phyloP scores from a whole-genome alignment of 2,797 vertebrate species.

The Clamator glandarius region DNA sequence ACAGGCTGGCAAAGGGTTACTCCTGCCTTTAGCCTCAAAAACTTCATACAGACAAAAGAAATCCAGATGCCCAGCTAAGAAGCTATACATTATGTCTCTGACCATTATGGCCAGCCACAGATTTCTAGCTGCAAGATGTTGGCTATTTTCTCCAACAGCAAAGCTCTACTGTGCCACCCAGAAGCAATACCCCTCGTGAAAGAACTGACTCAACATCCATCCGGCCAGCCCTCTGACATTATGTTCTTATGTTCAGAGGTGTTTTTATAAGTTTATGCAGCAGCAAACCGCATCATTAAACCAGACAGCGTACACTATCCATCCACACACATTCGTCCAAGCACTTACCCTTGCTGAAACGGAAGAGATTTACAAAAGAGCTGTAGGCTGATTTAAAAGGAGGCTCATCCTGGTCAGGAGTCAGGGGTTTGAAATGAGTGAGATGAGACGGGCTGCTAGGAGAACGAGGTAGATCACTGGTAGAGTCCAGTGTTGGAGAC shows the following conservation, averaged over 20 bases:
- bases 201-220: not conserved
- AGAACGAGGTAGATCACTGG: slow-evolving; percentile 81
- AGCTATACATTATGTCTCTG: not conserved
- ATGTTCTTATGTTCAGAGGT: not conserved
- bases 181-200: not conserved
- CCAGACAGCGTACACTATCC: rapidly evolving
- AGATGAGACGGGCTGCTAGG: slow-evolving; percentile 92
- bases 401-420: slow-evolving; percentile 96
- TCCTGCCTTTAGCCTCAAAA: not conserved
- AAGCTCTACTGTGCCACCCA: not conserved
- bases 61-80: not conserved
- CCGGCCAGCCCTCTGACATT: not conserved
- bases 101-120: not conserved
- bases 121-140: not conserved
- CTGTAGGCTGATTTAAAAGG: slow-evolving; percentile 97
- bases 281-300: not conserved
- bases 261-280: not conserved
- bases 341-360: slow-evolving; percentile 92
- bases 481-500: slow-evolving; percentile 84
- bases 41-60: not conserved
- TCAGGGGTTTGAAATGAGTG: slow-evolving; percentile 97
- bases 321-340: not conserved
- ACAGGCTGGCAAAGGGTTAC: not conserved
- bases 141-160: not conserved
- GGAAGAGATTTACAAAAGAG: slow-evolving; percentile 97